Evolutionary conservation across 2,888 invertebrate genomes (phyloP), one percentile per base, ranked within the genome.

Genomic region (Cenopis cana): DNA sequence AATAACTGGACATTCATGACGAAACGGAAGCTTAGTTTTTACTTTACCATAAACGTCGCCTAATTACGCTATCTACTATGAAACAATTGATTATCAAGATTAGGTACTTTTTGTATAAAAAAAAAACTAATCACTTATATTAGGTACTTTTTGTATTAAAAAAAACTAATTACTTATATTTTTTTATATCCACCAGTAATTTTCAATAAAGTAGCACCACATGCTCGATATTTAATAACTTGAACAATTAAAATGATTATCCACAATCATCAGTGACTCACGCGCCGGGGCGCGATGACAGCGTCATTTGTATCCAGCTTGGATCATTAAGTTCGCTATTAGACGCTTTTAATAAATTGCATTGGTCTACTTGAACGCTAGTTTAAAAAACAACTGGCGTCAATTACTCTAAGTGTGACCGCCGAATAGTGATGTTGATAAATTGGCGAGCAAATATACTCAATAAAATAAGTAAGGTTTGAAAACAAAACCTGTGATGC

Each of bases 281-380:
- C 75, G 81, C 80, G 82, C 12, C 46, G 77, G 77, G 60, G 61
- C 52, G 85, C 81, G 92, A 86, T 89, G 93, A 92, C 91, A 91
- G 87, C 73, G 77, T 83, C 88, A 90, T 93, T 92, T 89, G 84
- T 90, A 83, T 85, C 78, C 76, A 76, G 76, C 78, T 74, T 17
- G 66, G 65, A 69, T 73, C 74, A 75, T 74, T 74, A 71, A 69
- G 65, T 20, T 14, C 59, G 65, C 62, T 68, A 70, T 69, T 74
- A 74, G 65, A 73, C 75, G 79, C 82, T 84, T 84, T 83, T 84
- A 82, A 82, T 84, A 82, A 83, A 84, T 84, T 84, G 81, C 56
- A 73, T 66, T 69, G 67, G 69, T 73, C 62, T 46, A 24, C 36
- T 54, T 24, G n/a, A 59, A 38, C 54, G 52, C 36, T 36, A 36